These are phyloP conservation scores for Agonopterix alstromeriana DNA, from an alignment of 2,888 invertebrate genomes.

Conservation along the genomic window DNA sequence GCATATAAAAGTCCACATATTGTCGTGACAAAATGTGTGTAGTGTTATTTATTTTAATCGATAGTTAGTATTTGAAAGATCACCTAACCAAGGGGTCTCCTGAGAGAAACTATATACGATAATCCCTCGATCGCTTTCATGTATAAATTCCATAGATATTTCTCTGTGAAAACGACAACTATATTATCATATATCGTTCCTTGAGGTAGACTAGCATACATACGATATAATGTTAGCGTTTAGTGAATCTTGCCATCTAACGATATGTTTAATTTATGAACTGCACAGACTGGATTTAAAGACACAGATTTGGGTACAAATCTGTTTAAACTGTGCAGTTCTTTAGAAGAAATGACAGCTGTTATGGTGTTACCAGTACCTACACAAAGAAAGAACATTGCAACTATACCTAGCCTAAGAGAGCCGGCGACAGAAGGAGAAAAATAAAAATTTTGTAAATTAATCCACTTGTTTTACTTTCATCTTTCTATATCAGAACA, in stretches of 20 bases:
- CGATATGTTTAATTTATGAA: conserved; percentile 50
- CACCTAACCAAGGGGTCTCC: too few relatives aligned
- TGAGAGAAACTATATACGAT: too few relatives aligned
- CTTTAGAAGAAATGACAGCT: conserved; percentile 35
- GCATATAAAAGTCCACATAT: too few relatives aligned
- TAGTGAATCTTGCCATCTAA: conserved; percentile 70
- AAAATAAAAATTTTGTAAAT: conserved; percentile 71
- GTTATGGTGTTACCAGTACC: conserved; percentile 72
- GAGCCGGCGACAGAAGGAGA: conserved; percentile 59
- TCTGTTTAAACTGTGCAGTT: not conserved
- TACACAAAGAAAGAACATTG: conserved; percentile 63
- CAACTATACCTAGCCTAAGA: conserved; percentile 61
- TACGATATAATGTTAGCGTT: conserved; percentile 66
- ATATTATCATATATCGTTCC: too few relatives aligned
- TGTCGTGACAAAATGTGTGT: too few relatives aligned
- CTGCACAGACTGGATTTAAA: conserved; percentile 30
- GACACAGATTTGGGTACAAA: conserved; percentile 6
- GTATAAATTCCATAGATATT: too few relatives aligned
- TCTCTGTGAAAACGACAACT: too few relatives aligned
- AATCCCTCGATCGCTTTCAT: too few relatives aligned
- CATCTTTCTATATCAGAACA: too few relatives aligned
- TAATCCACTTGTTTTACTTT: conserved; percentile 19
- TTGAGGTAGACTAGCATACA: conserved; percentile 7
- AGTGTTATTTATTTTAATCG: too few relatives aligned
- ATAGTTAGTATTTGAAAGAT: too few relatives aligned